Percentiles rank a stretch among this genome's conserved stretches.
phyloP scores from a whole-genome alignment of 2,113 vertebrate species.

The Struthio camelus region DNA sequence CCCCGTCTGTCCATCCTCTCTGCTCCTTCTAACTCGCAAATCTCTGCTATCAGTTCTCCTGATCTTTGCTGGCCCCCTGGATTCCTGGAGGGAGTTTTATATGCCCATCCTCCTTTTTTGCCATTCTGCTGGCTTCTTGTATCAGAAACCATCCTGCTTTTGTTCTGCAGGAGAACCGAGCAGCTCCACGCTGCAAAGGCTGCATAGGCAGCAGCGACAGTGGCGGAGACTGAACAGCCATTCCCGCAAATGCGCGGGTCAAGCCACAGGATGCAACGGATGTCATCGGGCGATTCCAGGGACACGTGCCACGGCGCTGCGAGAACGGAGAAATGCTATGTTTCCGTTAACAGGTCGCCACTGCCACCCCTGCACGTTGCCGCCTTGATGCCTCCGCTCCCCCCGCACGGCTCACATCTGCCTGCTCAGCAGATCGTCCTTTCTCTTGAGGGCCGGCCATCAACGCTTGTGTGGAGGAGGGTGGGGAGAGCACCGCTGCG shows the following conservation, averaged over 20 bases:
- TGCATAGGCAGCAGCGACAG: neutral
- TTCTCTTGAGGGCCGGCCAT: neutral
- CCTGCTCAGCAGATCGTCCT: neutral
- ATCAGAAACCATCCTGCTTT: neutral
- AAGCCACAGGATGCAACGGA: neutral
- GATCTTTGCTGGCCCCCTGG: neutral
- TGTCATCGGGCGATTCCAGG: neutral
- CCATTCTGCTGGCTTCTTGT: neutral
- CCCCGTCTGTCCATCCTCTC: neutral
- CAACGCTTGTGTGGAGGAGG: no score
- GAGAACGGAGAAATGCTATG: neutral
- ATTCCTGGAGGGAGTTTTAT: neutral
- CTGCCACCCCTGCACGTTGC: neutral
- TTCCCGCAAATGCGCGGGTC: neutral
- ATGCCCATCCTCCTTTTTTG: neutral
- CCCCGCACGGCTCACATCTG: neutral
- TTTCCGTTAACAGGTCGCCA: neutral
- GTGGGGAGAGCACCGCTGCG: no score
- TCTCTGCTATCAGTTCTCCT: neutral
- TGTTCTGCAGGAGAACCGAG: neutral
- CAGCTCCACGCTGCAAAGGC: neutral
- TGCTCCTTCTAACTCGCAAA: neutral
- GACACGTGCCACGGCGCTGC: fast-evolving
- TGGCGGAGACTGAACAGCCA: no score
- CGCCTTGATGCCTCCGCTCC: neutral